Evolutionary conservation across 2,113 vertebrate species (phyloP).

Genomic region (Otis tarda): DNA sequence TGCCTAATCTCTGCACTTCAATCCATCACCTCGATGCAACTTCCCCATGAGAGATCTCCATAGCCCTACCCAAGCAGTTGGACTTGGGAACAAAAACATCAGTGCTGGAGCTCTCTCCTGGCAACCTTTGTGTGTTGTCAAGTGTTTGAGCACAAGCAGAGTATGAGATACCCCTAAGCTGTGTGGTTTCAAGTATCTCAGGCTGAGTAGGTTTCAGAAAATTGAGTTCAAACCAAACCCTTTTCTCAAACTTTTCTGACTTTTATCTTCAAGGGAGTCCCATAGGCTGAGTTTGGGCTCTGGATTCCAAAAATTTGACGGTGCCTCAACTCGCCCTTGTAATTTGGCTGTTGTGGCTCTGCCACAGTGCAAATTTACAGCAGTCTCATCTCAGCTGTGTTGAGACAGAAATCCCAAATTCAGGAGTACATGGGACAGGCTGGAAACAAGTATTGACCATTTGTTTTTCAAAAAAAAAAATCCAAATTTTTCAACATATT

Average conservation of each 20-base stretch:
- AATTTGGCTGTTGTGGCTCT: background rate
- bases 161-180: background rate
- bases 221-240: conserved; percentile 9
- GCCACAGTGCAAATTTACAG: background rate
- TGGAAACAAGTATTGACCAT: background rate
- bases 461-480: background rate
- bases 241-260: background rate
- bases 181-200: conserved; percentile 26
- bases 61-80: background rate
- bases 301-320: background rate
- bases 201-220: conserved; percentile 34
- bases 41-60: conserved; percentile 20
- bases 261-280: conserved; percentile 15
- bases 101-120: conserved; percentile 1
- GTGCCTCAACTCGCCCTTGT: background rate
- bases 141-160: conserved; percentile 11
- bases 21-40: conserved; percentile 51
- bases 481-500: background rate
- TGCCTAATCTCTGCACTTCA: background rate
- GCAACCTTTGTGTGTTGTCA: conserved; percentile 8
- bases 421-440: background rate
- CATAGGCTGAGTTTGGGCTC: background rate
- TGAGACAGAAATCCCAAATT: background rate
- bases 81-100: conserved; percentile 4
- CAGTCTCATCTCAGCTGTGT: background rate